Conservation (phyloP, 2,113 vertebrate species). For the Malurus melanocephalus region DNA sequence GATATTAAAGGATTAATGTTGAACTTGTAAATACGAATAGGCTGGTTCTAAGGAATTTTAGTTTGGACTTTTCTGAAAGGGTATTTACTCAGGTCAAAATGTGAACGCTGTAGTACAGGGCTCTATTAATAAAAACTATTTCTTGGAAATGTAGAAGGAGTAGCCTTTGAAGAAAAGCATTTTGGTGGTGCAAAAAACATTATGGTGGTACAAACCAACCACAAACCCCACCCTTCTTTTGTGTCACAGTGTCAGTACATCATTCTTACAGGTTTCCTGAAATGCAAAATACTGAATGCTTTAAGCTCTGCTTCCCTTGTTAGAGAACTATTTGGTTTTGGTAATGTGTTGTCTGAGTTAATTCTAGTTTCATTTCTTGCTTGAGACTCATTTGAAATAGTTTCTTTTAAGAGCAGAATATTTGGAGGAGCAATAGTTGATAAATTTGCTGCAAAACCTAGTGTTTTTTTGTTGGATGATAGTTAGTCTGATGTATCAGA, state of each 20-base stretch:
- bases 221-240: neutral
- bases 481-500: neutral
- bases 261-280: neutral
- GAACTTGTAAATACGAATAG: neutral
- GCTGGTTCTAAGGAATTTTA: neutral
- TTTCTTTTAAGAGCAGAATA: neutral
- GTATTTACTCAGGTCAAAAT: neutral
- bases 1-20: neutral
- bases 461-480: neutral
- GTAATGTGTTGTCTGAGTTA: neutral
- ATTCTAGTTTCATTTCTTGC: neutral
- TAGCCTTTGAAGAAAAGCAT: neutral
- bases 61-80: neutral
- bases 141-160: neutral
- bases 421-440: neutral
- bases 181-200: neutral
- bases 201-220: neutral
- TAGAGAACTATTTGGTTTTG: neutral
- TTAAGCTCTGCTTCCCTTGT: neutral
- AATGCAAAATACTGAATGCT: neutral
- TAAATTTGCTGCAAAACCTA: neutral
- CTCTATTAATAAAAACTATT: neutral
- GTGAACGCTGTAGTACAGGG: neutral
- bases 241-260: neutral
- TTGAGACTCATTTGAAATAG: neutral